phyloP scores from a whole-genome alignment of 2,888 invertebrate species.

The Cryptosula pallasiana region DNA sequence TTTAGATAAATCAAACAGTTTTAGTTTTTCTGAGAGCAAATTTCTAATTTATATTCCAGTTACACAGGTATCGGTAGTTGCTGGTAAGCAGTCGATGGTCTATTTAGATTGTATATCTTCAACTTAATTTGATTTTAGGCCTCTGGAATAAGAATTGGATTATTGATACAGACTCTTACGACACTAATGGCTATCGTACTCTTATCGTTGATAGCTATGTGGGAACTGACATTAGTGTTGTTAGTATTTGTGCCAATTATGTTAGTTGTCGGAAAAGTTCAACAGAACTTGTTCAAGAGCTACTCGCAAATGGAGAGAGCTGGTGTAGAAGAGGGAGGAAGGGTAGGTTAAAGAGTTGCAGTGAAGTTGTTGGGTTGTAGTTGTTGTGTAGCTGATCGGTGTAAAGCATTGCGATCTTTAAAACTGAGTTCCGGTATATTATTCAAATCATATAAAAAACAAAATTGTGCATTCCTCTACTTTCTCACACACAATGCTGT shows the following conservation, averaged over 20 bases:
- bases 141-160: conserved; percentile 52
- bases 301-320: conserved; percentile 48
- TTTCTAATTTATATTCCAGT: too few relatives aligned
- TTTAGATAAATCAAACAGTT: not conserved
- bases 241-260: conserved; percentile 53
- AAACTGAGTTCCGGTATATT: too few relatives aligned
- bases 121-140: conserved; percentile 40
- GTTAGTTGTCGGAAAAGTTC: conserved; percentile 45
- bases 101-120: too few relatives aligned
- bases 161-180: conserved; percentile 48
- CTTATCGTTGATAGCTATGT: conserved; percentile 53
- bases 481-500: too few relatives aligned
- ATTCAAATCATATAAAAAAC: too few relatives aligned
- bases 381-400: too few relatives aligned
- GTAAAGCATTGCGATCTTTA: too few relatives aligned
- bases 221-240: conserved; percentile 54
- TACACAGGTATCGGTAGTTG: too few relatives aligned
- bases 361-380: too few relatives aligned
- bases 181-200: conserved; percentile 46
- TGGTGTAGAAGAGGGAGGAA: conserved; percentile 36
- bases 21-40: too few relatives aligned
- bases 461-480: too few relatives aligned
- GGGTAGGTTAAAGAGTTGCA: not conserved
- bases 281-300: conserved; percentile 33
- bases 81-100: too few relatives aligned